Conservation (phyloP, 1,140 invertebrate genomes). For the Ips nitidus region DNA sequence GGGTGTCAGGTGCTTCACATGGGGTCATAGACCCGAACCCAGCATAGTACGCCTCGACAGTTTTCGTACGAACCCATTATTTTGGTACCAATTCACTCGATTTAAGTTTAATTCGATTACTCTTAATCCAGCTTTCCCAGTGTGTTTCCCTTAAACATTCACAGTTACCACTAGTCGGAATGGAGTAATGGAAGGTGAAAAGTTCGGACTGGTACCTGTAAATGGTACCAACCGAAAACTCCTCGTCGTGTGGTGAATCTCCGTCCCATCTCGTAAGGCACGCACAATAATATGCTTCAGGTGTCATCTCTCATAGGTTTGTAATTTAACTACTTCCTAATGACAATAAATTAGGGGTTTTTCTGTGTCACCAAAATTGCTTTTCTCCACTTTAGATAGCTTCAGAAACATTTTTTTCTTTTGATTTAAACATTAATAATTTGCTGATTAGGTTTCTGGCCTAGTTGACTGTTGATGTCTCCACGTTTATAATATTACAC, state of each 20-base stretch:
- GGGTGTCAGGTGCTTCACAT: constrained; percentile 48
- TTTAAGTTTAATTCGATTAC: background rate
- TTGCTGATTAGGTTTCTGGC: too few relatives aligned
- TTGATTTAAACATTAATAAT: too few relatives aligned
- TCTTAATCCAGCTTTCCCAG: background rate
- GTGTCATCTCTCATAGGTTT: constrained; percentile 29
- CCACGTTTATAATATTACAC: too few relatives aligned
- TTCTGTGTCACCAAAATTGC: constrained; percentile 3
- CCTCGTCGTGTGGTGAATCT: constrained; percentile 17
- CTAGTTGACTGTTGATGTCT: too few relatives aligned
- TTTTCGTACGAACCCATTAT: constrained; percentile 14
- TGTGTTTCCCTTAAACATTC: background rate
- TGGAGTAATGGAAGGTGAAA: too few relatives aligned
- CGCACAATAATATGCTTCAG: constrained; percentile 36
- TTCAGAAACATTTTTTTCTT: too few relatives aligned
- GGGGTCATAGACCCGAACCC: constrained; percentile 44
- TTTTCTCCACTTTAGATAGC: background rate
- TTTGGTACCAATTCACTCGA: background rate
- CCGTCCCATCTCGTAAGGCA: constrained; percentile 33
- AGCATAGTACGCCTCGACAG: constrained; percentile 18
- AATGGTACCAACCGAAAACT: constrained; percentile 19
- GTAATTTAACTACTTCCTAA: constrained; percentile 34
- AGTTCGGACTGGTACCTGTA: background rate
- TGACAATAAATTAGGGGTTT: constrained; percentile 1
- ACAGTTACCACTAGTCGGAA: too few relatives aligned